Evolutionary conservation across 2,113 vertebrate species (phyloP).

Genomic region (Nematolebias whitei): DNA sequence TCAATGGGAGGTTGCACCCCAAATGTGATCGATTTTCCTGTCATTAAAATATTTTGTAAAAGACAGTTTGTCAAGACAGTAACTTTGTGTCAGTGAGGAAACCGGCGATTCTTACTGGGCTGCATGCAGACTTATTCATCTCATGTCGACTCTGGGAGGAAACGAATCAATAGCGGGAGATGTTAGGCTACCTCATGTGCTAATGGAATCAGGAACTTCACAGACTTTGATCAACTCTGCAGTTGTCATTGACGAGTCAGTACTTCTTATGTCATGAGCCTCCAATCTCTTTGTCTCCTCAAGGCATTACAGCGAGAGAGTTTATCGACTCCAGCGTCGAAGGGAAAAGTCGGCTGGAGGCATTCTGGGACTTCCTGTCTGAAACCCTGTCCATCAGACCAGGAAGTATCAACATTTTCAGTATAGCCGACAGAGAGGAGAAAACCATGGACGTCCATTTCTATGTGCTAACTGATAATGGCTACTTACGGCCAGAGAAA

Average conservation of each 20-base stretch:
- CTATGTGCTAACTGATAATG: slow-evolving; percentile 68
- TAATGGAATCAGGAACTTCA: slow-evolving; percentile 54
- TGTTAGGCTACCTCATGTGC: slow-evolving; percentile 28
- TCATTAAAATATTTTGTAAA: slow-evolving; percentile 35
- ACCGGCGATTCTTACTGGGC: slow-evolving; percentile 18
- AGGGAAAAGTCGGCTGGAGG: slow-evolving; percentile 73
- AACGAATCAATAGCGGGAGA: slow-evolving; percentile 51
- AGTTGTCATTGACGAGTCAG: slow-evolving; percentile 62
- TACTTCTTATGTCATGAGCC: slow-evolving; percentile 42
- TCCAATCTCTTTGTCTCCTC: slow-evolving; percentile 59
- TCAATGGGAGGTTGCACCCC: slow-evolving; percentile 56
- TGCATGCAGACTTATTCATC: slow-evolving; percentile 28
- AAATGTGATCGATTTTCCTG: slow-evolving; percentile 41
- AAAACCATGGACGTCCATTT: slow-evolving; percentile 80
- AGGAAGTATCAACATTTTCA: slow-evolving; percentile 80
- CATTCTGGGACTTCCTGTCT: slow-evolving; percentile 82
- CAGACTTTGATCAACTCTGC: slow-evolving; percentile 61
- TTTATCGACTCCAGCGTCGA: slow-evolving; percentile 80
- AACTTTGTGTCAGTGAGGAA: slow-evolving; percentile 14
- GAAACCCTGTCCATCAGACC: slow-evolving; percentile 75
- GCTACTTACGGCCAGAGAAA: slow-evolving; percentile 82
- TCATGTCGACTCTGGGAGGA: slow-evolving; percentile 28
- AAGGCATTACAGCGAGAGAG: slow-evolving; percentile 84
- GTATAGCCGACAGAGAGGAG: slow-evolving; percentile 73
- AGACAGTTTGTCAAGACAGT: slow-evolving; percentile 14